Conservation (phyloP, 2,888 invertebrate genomes). For the Rhamnusium bicolor region DNA sequence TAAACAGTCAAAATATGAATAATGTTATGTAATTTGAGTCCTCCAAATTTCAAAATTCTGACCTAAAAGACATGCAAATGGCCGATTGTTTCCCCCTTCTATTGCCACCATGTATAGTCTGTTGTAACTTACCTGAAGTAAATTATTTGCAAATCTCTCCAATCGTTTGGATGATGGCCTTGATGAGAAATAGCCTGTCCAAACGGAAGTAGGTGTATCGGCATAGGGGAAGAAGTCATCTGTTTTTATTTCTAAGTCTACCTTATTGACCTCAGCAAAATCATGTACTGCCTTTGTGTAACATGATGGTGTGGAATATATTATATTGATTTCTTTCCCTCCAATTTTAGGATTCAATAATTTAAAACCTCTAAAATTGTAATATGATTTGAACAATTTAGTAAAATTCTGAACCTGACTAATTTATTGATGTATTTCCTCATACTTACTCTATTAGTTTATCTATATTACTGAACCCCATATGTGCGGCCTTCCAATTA, state of each 20-base stretch:
- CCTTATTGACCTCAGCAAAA: slow-evolving; percentile 62
- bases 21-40: no score
- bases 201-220: slow-evolving; percentile 77
- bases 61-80: no score
- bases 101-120: no score
- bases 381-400: neutral
- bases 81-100: no score
- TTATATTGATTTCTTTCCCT: slow-evolving; percentile 73
- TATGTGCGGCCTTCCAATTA: neutral
- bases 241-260: slow-evolving; percentile 67
- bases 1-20: no score
- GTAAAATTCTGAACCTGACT: neutral
- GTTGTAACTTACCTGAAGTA: slow-evolving; percentile 76
- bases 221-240: slow-evolving; percentile 81
- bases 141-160: slow-evolving; percentile 72
- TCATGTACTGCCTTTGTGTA: slow-evolving; percentile 81
- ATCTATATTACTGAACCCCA: neutral
- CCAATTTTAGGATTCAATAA: slow-evolving; percentile 32
- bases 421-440: neutral
- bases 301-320: slow-evolving; percentile 88
- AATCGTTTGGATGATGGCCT: slow-evolving; percentile 75
- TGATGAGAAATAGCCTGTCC: slow-evolving; percentile 82
- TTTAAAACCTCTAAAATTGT: slow-evolving; percentile 44
- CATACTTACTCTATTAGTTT: slow-evolving; percentile 21
- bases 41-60: no score